These are phyloP conservation scores for Willisornis vidua DNA, from an alignment of 2,113 vertebrate species.

Conservation along the genomic window DNA sequence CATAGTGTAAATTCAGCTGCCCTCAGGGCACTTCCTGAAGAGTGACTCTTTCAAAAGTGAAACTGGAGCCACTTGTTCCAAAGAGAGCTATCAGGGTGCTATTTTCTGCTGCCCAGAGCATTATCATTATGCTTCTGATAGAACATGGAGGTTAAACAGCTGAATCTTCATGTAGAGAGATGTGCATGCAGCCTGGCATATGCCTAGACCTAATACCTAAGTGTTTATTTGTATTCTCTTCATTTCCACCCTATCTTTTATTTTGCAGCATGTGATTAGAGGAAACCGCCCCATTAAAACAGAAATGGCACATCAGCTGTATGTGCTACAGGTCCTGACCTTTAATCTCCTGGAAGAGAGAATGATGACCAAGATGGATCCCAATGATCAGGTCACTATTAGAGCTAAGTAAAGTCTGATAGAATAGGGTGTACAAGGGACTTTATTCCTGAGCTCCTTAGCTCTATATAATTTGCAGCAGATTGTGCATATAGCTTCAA, in stretches of 20 bases:
- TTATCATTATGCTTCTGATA: neutral
- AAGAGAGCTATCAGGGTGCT: neutral
- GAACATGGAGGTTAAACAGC: neutral
- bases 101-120: neutral
- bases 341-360: conserved; percentile 97
- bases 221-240: neutral
- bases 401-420: neutral
- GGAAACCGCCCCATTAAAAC: conserved; percentile 98
- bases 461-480: neutral
- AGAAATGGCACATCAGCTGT: conserved; percentile 98
- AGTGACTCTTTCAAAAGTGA: neutral
- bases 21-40: neutral
- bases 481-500: neutral
- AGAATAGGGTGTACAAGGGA: neutral
- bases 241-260: neutral
- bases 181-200: neutral
- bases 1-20: conserved; percentile 5
- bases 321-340: conserved; percentile 95
- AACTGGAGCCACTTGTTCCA: neutral
- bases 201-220: neutral
- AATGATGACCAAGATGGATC: conserved; percentile 99
- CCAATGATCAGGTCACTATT: conserved; percentile 87
- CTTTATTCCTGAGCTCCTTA: neutral
- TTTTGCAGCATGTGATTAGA: conserved; percentile 89
- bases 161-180: neutral